A percentile compares a stretch with the other conserved stretches of the same genome.
Evolutionary conservation across 2,797 vertebrate genomes (phyloP).

Genomic region (Staurois parvus): DNA sequence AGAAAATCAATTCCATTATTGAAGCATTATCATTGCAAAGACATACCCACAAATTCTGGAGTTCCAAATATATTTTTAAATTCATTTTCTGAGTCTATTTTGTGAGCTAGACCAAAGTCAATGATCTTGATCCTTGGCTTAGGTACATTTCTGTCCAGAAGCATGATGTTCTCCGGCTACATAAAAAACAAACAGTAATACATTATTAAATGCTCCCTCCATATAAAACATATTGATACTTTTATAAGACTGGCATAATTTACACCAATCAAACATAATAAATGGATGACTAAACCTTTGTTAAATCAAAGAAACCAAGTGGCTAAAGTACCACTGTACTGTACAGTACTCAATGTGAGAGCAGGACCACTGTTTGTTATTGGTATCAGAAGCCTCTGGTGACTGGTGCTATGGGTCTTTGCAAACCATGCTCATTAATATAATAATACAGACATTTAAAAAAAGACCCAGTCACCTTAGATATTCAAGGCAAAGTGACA

Average conservation of each 20-base stretch:
- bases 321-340: too few species aligned
- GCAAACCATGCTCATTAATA: too few species aligned
- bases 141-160: constrained; percentile 89
- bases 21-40: constrained; percentile 41
- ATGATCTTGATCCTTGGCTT: constrained; percentile 98
- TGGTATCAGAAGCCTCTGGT: too few species aligned
- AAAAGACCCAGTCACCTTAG: too few species aligned
- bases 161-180: constrained; percentile 98
- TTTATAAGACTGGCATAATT: neutral
- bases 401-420: too few species aligned
- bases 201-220: neutral
- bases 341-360: too few species aligned
- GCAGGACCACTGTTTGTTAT: too few species aligned
- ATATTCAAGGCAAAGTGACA: too few species aligned
- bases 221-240: neutral
- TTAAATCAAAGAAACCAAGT: too few species aligned
- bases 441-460: too few species aligned
- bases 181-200: neutral
- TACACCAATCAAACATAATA: neutral
- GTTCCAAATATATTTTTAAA: constrained; percentile 99
- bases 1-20: constrained; percentile 1
- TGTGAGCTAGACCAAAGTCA: constrained; percentile 97
- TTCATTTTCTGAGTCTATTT: constrained; percentile 97
- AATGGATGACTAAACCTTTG: too few species aligned
- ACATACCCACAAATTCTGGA: constrained; percentile 96